phyloP scores from a whole-genome alignment of 2,888 invertebrate genomes.

The Athrips mouffetella region DNA sequence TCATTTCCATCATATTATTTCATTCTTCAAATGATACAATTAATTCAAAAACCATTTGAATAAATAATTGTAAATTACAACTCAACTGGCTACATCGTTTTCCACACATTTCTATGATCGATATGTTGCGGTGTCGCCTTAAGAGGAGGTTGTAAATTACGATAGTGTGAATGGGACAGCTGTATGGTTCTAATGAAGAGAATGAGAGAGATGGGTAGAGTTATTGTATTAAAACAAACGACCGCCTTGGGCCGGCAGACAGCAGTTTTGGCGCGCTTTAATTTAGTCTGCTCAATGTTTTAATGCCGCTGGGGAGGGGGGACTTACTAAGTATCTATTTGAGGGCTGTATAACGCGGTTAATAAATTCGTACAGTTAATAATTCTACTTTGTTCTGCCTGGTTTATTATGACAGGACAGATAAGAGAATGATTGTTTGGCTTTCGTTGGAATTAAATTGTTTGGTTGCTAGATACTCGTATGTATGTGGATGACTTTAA shows the following conservation, averaged over 20 bases:
- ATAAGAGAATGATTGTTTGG: slow-evolving; percentile 13
- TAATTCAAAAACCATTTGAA: background rate
- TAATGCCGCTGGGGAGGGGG: slow-evolving; percentile 61
- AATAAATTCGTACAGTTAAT: slow-evolving; percentile 70
- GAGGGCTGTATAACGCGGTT: slow-evolving; percentile 66
- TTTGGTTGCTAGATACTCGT: background rate
- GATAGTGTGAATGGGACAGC: slow-evolving; percentile 44
- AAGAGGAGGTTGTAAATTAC: slow-evolving; percentile 65
- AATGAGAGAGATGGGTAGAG: slow-evolving; percentile 60
- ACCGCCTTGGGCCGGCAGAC: slow-evolving; percentile 72
- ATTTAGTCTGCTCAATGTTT: slow-evolving; percentile 76
- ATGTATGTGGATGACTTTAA: slow-evolving; percentile 2
- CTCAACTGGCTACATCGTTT: background rate
- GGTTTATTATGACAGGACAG: slow-evolving; percentile 18
- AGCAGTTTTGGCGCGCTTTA: slow-evolving; percentile 76
- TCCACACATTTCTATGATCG: slow-evolving; percentile 27
- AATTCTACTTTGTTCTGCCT: slow-evolving; percentile 47
- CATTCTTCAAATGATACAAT: background rate
- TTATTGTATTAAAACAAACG: slow-evolving; percentile 79
- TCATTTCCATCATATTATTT: background rate
- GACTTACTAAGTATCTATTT: slow-evolving; percentile 72
- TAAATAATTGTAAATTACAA: slow-evolving; percentile 6
- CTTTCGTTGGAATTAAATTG: slow-evolving; percentile 41
- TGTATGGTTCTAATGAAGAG: slow-evolving; percentile 42
- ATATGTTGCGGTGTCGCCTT: slow-evolving; percentile 61